phyloP scores from a whole-genome alignment of 2,888 invertebrate genomes.

The Sisyra terminalis region DNA sequence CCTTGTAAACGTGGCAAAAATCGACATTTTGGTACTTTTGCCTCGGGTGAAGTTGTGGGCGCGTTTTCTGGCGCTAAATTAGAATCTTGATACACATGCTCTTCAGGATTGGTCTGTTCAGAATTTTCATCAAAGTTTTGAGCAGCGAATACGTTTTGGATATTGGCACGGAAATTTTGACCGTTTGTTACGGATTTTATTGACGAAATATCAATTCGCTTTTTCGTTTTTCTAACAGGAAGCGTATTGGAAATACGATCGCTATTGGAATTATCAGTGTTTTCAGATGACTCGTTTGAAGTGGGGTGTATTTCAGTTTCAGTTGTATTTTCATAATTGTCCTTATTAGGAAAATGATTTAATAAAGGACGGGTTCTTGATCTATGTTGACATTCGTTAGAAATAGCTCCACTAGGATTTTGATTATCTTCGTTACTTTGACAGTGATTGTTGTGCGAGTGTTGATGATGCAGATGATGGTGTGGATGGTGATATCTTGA shows the following conservation, averaged over 20 bases:
- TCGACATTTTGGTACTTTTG: constrained; percentile 19
- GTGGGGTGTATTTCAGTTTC: constrained; percentile 24
- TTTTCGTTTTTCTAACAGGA: constrained; percentile 37
- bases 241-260: constrained; percentile 35
- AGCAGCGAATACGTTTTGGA: constrained; percentile 15
- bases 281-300: constrained; percentile 27
- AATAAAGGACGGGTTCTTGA: constrained; percentile 15
- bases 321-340: constrained; percentile 37
- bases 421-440: constrained; percentile 25
- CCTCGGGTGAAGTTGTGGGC: constrained; percentile 10
- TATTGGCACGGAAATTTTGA: constrained; percentile 16
- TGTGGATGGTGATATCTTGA: constrained; percentile 25
- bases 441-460: constrained; percentile 26
- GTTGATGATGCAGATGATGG: constrained; percentile 25
- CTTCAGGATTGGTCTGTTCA: constrained; percentile 19
- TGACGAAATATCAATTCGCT: constrained; percentile 29
- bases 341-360: constrained; percentile 23
- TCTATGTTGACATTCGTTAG: constrained; percentile 18
- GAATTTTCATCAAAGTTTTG: constrained; percentile 8
- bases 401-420: constrained; percentile 17
- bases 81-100: constrained; percentile 25
- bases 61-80: constrained; percentile 15
- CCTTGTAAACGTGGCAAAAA: constrained; percentile 40
- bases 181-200: constrained; percentile 24
- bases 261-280: constrained; percentile 27